Evolutionary conservation across 2,797 vertebrate species (phyloP), one percentile per base, ranked within the genome.

Genomic region (Myotis pilosus): DNA sequence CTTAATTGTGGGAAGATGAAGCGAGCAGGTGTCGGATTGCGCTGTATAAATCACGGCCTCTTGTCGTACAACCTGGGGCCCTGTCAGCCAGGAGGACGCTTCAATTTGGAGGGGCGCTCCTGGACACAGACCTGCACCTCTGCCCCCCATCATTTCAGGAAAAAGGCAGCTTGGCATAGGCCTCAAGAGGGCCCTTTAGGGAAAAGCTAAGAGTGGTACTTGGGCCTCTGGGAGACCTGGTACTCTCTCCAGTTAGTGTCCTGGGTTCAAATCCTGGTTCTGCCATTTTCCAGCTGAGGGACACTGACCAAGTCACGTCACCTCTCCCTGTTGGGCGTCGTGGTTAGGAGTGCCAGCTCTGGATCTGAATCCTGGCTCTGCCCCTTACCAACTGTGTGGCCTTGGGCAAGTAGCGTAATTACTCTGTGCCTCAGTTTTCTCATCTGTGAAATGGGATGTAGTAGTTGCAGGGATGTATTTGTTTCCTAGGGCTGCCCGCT

Each of bases 1-100:
- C 95, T 97, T 98, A 97, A 98, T 96, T 97, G 98, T 97, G 96
- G 97, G 96, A 98, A 97, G 97, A 97, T 97, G 97, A 96, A 98
- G 97, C 89, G 51, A 76, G 87, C 95, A 75, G 96, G 90, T 28
- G 62, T 94, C 55, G 23, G 93, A 93, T 82, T 92, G 97, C 95
- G 94, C 80, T 1, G 23, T 95, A 97, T 98, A 98, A 98, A 98
- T 98, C 97, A 97, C 2, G 0, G 41, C n/a, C 38, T 41, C 72
- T 71, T n/a, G 51, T 9, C 8, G 30, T 3, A 8, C 8, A 13
- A 0, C 23, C 86, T n/a, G 23, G 49, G 41, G 66, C 38, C 53
- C 17, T 1, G 12, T 13, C 2, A 0, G 36, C 57, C 2, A 0
- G 20, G 68, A 38, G 8, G 44, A 16, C 92, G 85, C 68, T 94